Evolutionary conservation across 2,888 invertebrate genomes (phyloP), one percentile per base, ranked within the genome.

Genomic region (Meiosimyza decipiens): DNA sequence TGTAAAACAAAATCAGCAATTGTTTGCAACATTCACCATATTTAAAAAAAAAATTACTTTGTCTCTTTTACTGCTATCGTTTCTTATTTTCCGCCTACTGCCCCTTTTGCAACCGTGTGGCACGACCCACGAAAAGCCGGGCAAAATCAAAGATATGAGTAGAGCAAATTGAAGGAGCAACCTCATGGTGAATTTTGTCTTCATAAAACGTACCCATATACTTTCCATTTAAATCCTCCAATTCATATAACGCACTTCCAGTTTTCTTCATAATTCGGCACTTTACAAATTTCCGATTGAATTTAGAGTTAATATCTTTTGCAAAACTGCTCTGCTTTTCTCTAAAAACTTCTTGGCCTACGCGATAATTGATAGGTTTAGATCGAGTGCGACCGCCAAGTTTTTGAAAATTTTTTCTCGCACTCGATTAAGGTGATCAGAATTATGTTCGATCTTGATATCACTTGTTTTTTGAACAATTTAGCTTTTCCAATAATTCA

Each of bases 81-180:
- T n/a, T n/a, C n/a, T n/a, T n/a, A n/a, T n/a, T n/a, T n/a, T n/a
- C n/a, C n/a, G n/a, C n/a, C n/a, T n/a, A n/a, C n/a, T n/a, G n/a
- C n/a, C n/a, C n/a, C n/a, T 52, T 52, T 52, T 52, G 13, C 15
- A 52, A 52, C 13, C 52, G 52, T 52, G 52, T 52, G 52, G 52
- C 52, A 52, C 52, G 7, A 52, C 52, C 52, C 52, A 52, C 52
- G 52, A 52, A 52, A n/a, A 52, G 52, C 52, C 52, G 52, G 52
- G 52, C 52, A 52, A 52, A 52, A 52, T 7, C 13, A 52, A 52
- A 52, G 15, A n/a, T 7, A n/a, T n/a, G n/a, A n/a, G n/a, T 52
- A n/a, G n/a, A 13, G 7, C 52, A 52, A 52, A 3, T 52, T 52
- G 52, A 3, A 52, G 4, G n/a, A 3, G n/a, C 3, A 52, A 7